Conservation (phyloP, 2,888 invertebrate genomes). For the Ornithoptera priamus region DNA sequence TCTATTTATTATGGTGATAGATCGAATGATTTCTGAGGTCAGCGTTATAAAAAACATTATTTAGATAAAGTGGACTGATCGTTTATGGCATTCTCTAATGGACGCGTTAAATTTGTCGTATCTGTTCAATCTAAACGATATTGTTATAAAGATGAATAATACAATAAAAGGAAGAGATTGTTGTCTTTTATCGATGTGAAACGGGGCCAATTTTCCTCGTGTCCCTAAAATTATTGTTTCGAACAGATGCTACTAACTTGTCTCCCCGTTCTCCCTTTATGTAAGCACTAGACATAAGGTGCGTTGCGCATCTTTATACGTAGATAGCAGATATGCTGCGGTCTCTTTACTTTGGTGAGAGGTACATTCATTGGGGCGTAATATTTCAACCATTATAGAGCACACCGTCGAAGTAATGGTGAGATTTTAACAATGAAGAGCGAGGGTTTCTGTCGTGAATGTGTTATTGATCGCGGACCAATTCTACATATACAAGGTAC, state of each 20-base stretch:
- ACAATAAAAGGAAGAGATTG: slow-evolving; percentile 4
- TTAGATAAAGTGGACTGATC: too few species aligned
- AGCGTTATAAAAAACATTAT: too few species aligned
- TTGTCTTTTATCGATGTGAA: slow-evolving; percentile 1
- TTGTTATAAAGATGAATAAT: neutral
- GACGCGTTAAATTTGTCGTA: too few species aligned
- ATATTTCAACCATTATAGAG: slow-evolving; percentile 4
- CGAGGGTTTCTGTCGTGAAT: neutral
- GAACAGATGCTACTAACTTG: slow-evolving; percentile 41
- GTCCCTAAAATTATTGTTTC: slow-evolving; percentile 38
- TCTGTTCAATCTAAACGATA: neutral
- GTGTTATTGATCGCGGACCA: slow-evolving; percentile 10
- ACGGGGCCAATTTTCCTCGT: slow-evolving; percentile 34
- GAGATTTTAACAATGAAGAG: neutral
- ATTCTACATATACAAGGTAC: neutral
- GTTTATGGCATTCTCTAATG: too few species aligned
- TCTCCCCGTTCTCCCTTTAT: slow-evolving; percentile 31
- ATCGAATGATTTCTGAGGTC: too few species aligned
- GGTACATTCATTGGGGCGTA: slow-evolving; percentile 2
- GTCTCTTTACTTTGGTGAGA: slow-evolving; percentile 13
- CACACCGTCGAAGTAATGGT: neutral
- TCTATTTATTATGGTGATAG: too few species aligned
- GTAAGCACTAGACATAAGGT: slow-evolving; percentile 20
- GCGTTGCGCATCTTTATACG: slow-evolving; percentile 2
- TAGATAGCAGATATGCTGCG: slow-evolving; percentile 8